Conservation (phyloP, 2,888 invertebrate species). For the Anarsia innoxiella region DNA sequence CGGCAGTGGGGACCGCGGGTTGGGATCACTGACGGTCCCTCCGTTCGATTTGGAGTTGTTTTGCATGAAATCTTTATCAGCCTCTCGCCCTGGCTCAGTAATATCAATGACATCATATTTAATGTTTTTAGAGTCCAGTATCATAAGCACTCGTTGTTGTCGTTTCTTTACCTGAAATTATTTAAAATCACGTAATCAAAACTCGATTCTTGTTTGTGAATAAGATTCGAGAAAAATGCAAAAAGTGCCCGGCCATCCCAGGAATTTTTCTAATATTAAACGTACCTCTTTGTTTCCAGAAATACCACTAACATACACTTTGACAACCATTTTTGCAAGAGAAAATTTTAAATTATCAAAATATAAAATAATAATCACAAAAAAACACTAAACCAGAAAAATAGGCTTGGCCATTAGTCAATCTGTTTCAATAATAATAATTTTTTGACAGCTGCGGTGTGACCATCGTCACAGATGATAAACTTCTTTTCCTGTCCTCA, state of each 20-base stretch:
- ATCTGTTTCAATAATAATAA: conserved; percentile 56
- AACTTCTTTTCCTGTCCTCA: no score
- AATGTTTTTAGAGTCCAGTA: conserved; percentile 93
- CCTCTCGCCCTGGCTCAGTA: conserved; percentile 92
- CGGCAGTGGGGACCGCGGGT: conserved; percentile 87
- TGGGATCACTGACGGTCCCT: conserved; percentile 82
- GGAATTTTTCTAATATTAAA: conserved; percentile 58
- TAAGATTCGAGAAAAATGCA: conserved; percentile 47
- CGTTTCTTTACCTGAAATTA: conserved; percentile 92
- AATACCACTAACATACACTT: conserved; percentile 93
- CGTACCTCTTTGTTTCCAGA: conserved; percentile 96
- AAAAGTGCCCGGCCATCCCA: conserved; percentile 53
- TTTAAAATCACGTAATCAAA: conserved; percentile 52
- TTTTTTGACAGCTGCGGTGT: conserved; percentile 38
- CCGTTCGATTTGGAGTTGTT: conserved; percentile 86
- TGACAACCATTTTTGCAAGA: conserved; percentile 84
- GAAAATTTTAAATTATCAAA: conserved; percentile 36
- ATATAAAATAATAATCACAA: conserved; percentile 40
- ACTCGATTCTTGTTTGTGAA: conserved; percentile 48
- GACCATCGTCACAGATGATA: conserved; percentile 21
- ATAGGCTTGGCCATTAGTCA: conserved; percentile 72
- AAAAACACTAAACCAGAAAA: conserved; percentile 51
- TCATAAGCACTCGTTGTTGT: conserved; percentile 94
- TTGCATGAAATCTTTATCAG: conserved; percentile 94
- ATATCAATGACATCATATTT: conserved; percentile 95